Conservation (phyloP, 2,113 vertebrate species). For the Sigmodon hispidus region DNA sequence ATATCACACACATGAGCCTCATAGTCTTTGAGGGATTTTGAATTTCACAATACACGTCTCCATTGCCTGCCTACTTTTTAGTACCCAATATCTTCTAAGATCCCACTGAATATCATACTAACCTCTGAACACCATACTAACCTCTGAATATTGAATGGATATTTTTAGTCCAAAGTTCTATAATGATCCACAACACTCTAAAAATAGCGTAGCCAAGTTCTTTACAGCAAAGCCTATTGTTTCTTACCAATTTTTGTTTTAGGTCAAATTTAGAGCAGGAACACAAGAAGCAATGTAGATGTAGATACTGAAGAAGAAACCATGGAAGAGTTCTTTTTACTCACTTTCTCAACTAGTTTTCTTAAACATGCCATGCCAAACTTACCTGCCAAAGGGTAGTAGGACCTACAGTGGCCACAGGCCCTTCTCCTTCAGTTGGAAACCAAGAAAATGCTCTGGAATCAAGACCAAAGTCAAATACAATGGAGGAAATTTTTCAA, state of each 20-base stretch:
- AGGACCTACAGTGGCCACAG: background rate
- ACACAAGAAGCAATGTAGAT: background rate
- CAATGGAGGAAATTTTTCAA: background rate
- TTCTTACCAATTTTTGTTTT: background rate
- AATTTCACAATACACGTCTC: background rate
- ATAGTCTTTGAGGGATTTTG: background rate
- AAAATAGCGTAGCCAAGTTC: background rate
- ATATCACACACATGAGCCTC: background rate
- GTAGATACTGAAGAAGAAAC: background rate
- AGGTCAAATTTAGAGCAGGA: background rate
- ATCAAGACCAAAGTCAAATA: background rate
- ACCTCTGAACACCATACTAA: background rate
- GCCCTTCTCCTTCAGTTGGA: background rate
- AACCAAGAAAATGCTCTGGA: background rate
- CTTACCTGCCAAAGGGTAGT: background rate
- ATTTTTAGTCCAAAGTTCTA: background rate
- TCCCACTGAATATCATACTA: background rate
- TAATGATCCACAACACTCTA: background rate
- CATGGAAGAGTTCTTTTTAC: background rate
- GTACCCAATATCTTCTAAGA: background rate
- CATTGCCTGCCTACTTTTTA: background rate
- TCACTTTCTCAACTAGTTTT: background rate
- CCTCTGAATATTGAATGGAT: no score
- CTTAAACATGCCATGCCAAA: background rate
- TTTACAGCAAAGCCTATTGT: background rate